Conservation (phyloP, 2,113 vertebrate genomes). For the Chauna torquata region DNA sequence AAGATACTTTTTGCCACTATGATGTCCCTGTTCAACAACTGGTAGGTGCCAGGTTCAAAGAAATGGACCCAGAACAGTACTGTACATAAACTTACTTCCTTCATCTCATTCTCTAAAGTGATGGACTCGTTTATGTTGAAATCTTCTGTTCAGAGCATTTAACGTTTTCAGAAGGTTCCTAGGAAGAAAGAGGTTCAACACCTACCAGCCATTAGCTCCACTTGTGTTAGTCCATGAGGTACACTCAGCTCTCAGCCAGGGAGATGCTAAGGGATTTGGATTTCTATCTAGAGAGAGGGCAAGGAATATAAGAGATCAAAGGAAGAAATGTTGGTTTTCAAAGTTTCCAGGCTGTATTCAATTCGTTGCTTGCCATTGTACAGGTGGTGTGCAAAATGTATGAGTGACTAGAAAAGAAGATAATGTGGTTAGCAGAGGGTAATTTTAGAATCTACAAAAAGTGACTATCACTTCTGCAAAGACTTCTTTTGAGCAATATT, state of each 20-base stretch:
- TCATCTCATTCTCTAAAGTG: background rate
- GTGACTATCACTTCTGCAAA: background rate
- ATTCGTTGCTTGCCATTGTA: background rate
- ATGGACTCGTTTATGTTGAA: background rate
- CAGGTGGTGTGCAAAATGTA: background rate
- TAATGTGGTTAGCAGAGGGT: background rate
- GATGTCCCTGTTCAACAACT: background rate
- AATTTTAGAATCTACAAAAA: background rate
- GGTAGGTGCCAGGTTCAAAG: background rate
- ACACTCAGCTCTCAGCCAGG: background rate
- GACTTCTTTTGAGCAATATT: background rate
- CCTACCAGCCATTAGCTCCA: background rate
- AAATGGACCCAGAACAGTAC: background rate
- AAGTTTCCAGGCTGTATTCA: background rate
- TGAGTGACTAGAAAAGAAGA: background rate
- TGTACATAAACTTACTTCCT: background rate
- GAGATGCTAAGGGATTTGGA: background rate
- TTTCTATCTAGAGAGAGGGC: background rate
- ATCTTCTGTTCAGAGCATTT: background rate
- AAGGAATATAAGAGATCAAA: background rate
- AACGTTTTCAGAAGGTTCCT: background rate
- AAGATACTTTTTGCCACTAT: background rate
- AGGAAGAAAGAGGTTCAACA: background rate
- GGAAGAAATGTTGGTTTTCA: background rate
- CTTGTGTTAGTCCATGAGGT: background rate